Conservation (phyloP, 2,113 vertebrate genomes). For the Xyliphius kryptos region DNA sequence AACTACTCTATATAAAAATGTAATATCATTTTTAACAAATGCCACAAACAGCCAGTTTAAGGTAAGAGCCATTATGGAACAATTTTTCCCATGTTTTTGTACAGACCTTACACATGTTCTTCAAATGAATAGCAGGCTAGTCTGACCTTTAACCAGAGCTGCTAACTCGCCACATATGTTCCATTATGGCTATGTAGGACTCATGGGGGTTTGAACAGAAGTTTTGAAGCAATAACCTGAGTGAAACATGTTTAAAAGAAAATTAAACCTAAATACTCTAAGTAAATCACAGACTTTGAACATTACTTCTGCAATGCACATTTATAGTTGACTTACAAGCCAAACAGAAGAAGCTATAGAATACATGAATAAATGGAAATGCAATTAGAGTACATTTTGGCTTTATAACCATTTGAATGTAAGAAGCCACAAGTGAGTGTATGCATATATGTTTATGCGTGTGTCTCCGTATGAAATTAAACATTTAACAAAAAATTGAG, state of each 20-base stretch:
- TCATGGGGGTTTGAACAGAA: neutral
- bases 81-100: too few relatives aligned
- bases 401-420: constrained; percentile 7
- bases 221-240: constrained; percentile 19
- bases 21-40: too few relatives aligned
- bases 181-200: constrained; percentile 3
- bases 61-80: too few relatives aligned
- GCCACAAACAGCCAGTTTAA: too few relatives aligned
- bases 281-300: neutral
- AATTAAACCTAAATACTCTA: constrained; percentile 8
- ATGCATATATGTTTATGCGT: constrained; percentile 14
- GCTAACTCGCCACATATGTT: constrained; percentile 25
- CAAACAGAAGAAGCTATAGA: too few relatives aligned
- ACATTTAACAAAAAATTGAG: too few relatives aligned
- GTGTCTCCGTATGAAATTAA: too few relatives aligned
- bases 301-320: neutral
- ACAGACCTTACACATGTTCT: constrained; percentile 19
- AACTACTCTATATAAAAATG: too few relatives aligned
- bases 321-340: constrained; percentile 19
- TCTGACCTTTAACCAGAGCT: constrained; percentile 5
- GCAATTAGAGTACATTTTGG: constrained; percentile 4
- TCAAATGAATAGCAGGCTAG: constrained; percentile 22
- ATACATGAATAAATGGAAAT: constrained; percentile 2
- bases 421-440: constrained; percentile 15
- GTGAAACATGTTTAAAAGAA: constrained; percentile 15